Evolutionary conservation across 1,140 invertebrate genomes (phyloP).

Genomic region (Teleopsis dalmanni): DNA sequence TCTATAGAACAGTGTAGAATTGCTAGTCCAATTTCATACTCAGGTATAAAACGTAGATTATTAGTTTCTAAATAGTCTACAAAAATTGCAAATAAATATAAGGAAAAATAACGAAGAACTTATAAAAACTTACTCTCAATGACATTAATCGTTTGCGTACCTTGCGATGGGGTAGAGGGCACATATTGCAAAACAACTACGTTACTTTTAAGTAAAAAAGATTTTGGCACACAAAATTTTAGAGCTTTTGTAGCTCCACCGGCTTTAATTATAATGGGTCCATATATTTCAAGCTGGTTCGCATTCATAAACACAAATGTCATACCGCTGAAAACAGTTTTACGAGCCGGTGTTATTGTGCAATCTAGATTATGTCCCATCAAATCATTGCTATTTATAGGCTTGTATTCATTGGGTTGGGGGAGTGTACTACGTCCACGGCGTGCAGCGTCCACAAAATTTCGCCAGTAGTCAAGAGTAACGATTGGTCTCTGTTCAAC

Average conservation of each 20-base stretch:
- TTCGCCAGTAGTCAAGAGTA: constrained; percentile 53
- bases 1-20: too few relatives aligned
- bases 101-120: too few relatives aligned
- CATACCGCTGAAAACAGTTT: constrained; percentile 51
- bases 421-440: constrained; percentile 43
- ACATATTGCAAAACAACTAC: constrained; percentile 49
- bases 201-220: constrained; percentile 44
- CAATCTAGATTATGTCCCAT: constrained; percentile 54
- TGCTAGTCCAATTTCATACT: too few relatives aligned
- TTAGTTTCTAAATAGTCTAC: too few relatives aligned
- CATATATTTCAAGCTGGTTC: constrained; percentile 52
- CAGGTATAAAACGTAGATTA: too few relatives aligned
- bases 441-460: constrained; percentile 46
- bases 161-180: constrained; percentile 41
- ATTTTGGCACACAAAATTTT: constrained; percentile 45
- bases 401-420: constrained; percentile 48
- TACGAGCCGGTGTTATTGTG: constrained; percentile 45
- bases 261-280: constrained; percentile 44
- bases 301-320: constrained; percentile 55
- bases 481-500: constrained; percentile 57
- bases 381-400: constrained; percentile 25
- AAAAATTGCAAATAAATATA: too few relatives aligned
- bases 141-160: constrained; percentile 44
- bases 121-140: constrained; percentile 44
- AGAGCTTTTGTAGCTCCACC: constrained; percentile 42